These are phyloP conservation scores for Neosilurus hyrtlii DNA, from an alignment of 2,797 vertebrate genomes.

Conservation along the genomic window DNA sequence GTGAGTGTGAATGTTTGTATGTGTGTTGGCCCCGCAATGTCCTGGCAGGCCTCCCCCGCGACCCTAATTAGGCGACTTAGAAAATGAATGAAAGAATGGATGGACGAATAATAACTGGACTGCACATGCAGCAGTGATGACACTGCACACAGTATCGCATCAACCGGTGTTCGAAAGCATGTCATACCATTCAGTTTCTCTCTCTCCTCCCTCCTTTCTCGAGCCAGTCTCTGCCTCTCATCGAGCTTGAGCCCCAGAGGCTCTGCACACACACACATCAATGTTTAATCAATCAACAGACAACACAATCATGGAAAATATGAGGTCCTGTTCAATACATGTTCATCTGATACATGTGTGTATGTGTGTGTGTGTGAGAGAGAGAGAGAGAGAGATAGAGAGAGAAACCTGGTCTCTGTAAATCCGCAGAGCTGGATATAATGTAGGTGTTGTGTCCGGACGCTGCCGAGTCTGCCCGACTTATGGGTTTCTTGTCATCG, in stretches of 20 bases:
- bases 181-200: constrained; percentile 87
- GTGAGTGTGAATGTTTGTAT: too few relatives aligned
- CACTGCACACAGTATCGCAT: neutral
- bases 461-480: constrained; percentile 60
- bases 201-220: constrained; percentile 85
- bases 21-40: too few relatives aligned
- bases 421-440: constrained; percentile 59
- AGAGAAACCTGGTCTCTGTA: constrained; percentile 49
- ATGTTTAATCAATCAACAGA: neutral
- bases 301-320: neutral
- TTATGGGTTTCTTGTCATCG: constrained; percentile 63
- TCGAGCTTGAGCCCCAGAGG: constrained; percentile 83
- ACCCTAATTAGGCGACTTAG: too few relatives aligned
- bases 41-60: too few relatives aligned
- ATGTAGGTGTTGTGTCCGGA: constrained; percentile 67
- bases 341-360: neutral
- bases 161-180: neutral
- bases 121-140: neutral
- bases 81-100: too few relatives aligned
- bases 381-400: too few relatives aligned
- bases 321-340: neutral
- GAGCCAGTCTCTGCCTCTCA: constrained; percentile 87
- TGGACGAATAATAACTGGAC: neutral
- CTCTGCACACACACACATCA: constrained; percentile 58
- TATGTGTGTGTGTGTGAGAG: neutral